A percentile compares a stretch with the other conserved stretches of the same genome.
These are phyloP conservation scores for Panthera uncia DNA, from an alignment of 2,113 vertebrate species.

Conservation along the genomic window DNA sequence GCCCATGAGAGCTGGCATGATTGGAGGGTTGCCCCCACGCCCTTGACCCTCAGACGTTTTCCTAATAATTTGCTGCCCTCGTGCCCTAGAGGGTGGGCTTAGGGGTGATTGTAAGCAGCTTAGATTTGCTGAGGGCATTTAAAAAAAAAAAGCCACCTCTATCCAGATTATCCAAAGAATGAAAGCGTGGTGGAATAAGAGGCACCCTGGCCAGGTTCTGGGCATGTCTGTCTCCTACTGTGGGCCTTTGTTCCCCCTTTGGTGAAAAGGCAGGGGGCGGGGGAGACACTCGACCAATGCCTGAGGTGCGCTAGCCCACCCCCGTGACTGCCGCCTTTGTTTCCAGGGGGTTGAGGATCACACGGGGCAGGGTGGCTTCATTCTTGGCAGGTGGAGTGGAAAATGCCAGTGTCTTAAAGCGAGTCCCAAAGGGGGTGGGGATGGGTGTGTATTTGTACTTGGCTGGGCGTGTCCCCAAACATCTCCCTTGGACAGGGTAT, in stretches of 20 bases:
- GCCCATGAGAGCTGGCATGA: neutral
- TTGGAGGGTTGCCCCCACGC: neutral
- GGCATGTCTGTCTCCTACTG: neutral
- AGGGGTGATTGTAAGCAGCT: neutral
- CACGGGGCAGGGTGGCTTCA: constrained; percentile 51
- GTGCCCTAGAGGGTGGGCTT: neutral
- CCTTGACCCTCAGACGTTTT: neutral
- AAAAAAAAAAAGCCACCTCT: neutral
- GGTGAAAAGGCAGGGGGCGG: neutral
- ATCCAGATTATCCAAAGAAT: neutral
- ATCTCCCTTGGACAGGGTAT: constrained; percentile 48
- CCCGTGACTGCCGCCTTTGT: constrained; percentile 65
- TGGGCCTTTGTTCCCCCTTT: constrained; percentile 2
- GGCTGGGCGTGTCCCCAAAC: constrained; percentile 7
- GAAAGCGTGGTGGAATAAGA: neutral
- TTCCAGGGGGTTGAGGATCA: constrained; percentile 53
- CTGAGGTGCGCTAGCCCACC: neutral
- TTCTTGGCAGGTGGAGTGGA: constrained; percentile 74
- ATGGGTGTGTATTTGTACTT: constrained; percentile 14
- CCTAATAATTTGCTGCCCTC: neutral
- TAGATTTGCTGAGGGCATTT: neutral
- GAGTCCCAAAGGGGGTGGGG: constrained; percentile 34
- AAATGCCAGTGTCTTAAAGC: constrained; percentile 71
- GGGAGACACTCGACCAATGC: neutral
- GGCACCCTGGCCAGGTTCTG: neutral